Evolutionary conservation across 1,140 invertebrate species (phyloP), one percentile per base, ranked within the genome.

Genomic region (Drosophila nebulosa): DNA sequence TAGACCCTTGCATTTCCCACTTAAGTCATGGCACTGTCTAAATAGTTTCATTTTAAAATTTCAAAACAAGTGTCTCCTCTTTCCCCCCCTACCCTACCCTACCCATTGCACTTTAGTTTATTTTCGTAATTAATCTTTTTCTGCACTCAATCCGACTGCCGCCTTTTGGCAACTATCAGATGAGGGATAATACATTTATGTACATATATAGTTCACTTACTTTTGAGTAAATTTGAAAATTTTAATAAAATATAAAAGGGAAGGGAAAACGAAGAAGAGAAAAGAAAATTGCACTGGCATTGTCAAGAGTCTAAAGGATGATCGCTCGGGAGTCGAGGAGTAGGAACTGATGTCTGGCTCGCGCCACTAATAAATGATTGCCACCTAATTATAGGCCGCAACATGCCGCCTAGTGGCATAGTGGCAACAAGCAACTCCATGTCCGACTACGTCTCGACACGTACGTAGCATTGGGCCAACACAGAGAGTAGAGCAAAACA

Each of bases 361-460:
- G 61, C 70, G 61, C 70, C 70, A 46, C 39, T 46, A 53, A 61
- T 73, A 73, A 73, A 73, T 73, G 70, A 73, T 73, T 73, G 61
- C 70, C 69, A 73, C 69, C 70, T 73, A 73, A 73, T 73, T 73
- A 73, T 73, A 73, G 70, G 70, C 70, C 70, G 26, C 69, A 73
- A 52, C 46, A 53, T 73, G 70, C 70, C 70, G 70, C 62, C 70
- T n/a, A 70, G 60, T 73, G 53, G 69, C 53, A 73, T 5, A 18
- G 14, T 18, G 39, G 39, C 39, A 42, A 16, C 39, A 35, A 51
- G 50, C 70, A 69, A 73, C 53, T 26, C 50, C 60, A 39, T 14
- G n/a, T 12, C 46, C 59, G 52, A n/a, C 46, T 24, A 24, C 36
- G 69, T 63, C 27, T 42, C 39, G 60, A 61, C 69, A 72, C 69